Conservation (phyloP, 2,888 invertebrate species). For the Fissipunctia ypsillon region DNA sequence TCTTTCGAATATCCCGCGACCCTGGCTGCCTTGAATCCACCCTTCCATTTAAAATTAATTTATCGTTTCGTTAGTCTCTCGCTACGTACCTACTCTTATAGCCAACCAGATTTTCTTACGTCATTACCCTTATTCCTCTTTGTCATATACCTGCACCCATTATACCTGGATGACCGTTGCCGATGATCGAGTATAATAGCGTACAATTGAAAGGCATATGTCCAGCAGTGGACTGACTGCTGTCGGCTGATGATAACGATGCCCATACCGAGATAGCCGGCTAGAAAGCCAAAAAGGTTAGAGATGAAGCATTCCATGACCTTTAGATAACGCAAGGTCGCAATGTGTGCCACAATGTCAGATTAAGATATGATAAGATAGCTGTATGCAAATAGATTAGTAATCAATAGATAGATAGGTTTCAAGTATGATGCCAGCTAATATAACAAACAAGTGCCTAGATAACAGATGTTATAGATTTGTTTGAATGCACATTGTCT, state of each 20-base stretch:
- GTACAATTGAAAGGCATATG: too few species aligned
- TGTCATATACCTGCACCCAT: too few species aligned
- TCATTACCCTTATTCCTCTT: too few species aligned
- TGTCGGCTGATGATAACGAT: not conserved
- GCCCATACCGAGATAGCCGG: too few species aligned
- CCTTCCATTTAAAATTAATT: not conserved
- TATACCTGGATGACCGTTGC: too few species aligned
- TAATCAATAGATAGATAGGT: not conserved
- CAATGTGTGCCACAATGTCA: slow-evolving; percentile 19
- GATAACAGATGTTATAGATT: slow-evolving; percentile 3
- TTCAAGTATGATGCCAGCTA: slow-evolving; percentile 2
- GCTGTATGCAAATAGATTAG: slow-evolving; percentile 13
- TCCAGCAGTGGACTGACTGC: too few species aligned
- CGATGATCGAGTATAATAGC: too few species aligned
- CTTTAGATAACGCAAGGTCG: slow-evolving; percentile 35
- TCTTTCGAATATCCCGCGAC: too few species aligned
- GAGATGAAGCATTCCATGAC: not conserved
- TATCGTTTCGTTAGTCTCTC: not conserved
- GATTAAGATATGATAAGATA: slow-evolving; percentile 21
- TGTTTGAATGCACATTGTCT: not conserved
- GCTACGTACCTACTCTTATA: not conserved
- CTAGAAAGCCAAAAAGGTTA: slow-evolving; percentile 6
- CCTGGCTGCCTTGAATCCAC: not conserved
- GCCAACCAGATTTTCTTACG: not conserved
- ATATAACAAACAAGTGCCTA: slow-evolving; percentile 4